Base-by-base conservation (phyloP, 2,888 invertebrate species). In the Xestia xanthographa region DNA sequence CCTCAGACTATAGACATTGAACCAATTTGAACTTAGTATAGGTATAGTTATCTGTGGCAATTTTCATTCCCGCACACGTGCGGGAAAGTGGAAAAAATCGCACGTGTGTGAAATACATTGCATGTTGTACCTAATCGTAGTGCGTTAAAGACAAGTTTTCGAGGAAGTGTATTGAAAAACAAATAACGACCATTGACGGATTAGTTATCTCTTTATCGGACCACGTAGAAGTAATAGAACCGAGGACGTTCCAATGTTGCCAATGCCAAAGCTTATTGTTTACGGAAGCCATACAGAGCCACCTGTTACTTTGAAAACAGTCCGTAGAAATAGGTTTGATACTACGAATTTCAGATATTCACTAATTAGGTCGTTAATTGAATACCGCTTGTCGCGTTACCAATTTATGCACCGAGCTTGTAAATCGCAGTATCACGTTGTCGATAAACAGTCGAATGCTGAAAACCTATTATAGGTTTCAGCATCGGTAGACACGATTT, bases 251-350 rank as follows among this genome's bases (percentile, higher is more conserved):
- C 58, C 69, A 75, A 66, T 72, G 62, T 56, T 68, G 65, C 53
- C 71, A 72, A 69, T 75, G 20, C 66, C 71, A 82, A 72, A 11
- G 71, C 65, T 56, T 69, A 66, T 70, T 63, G 78, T 77, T 72
- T 58, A 78, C 43, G 12, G 50, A 66, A 79, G 22, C 69, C 34
- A 72, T 66, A 58, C 29, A 66, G 29, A 66, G 45, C 71, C 71
- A 82, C 82, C 82, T 82, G 80, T 82, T 83, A 83, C 80, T 62
- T 74, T 75, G n/a, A 72, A 69, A 69, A 34, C 66, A 43, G 34
- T 38, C 72, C 62, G 38, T 50, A 72, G 60, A 53, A 60, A 69
- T 50, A 66, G 68, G 12, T 60, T 41, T 26, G 34, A 56, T 66
- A 26, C 34, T 12, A 58, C 50, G 34, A 73, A 68, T 69, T 63